phyloP scores from a whole-genome alignment of 2,113 vertebrate genomes.

The Istiophorus platypterus region DNA sequence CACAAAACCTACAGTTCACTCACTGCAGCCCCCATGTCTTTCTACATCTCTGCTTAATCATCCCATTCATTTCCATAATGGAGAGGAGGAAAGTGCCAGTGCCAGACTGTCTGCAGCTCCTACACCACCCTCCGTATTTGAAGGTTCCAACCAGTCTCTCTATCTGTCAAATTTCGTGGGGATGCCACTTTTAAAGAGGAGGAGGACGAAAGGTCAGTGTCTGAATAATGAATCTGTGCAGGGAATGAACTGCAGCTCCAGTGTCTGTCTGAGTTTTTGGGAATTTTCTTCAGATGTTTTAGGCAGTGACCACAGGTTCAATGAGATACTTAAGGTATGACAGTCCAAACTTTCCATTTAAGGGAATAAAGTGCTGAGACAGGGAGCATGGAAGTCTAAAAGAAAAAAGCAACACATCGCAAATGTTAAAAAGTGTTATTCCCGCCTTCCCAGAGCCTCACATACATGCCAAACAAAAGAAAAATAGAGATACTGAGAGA shows the following conservation, averaged over 20 bases:
- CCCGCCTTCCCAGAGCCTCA: background rate
- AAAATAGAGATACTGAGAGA: slow-evolving; percentile 29
- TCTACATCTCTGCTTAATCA: slow-evolving; percentile 23
- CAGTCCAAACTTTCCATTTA: slow-evolving; percentile 1
- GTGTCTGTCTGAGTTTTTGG: slow-evolving; percentile 25
- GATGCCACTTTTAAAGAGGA: slow-evolving; percentile 46
- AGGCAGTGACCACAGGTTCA: slow-evolving; percentile 26
- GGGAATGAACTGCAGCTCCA: slow-evolving; percentile 30
- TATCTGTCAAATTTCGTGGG: slow-evolving; percentile 52
- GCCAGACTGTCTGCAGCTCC: slow-evolving; percentile 53
- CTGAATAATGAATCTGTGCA: slow-evolving; percentile 68
- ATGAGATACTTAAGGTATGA: slow-evolving; percentile 6
- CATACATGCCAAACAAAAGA: slow-evolving; percentile 12
- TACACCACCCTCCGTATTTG: slow-evolving; percentile 27
- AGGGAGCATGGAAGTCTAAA: background rate
- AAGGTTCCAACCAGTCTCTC: slow-evolving; percentile 54
- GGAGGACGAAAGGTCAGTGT: slow-evolving; percentile 59
- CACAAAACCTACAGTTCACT: slow-evolving; percentile 32
- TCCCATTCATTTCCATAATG: slow-evolving; percentile 57
- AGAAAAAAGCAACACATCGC: background rate
- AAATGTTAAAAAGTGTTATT: background rate
- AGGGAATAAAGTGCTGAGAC: slow-evolving; percentile 6
- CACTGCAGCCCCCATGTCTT: background rate
- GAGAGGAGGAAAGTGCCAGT: slow-evolving; percentile 37
- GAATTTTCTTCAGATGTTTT: slow-evolving; percentile 17